A percentile compares a stretch with the other conserved stretches of the same genome.
Evolutionary conservation across 2,797 vertebrate species (phyloP).

Genomic region (Peromyscus attwateri): DNA sequence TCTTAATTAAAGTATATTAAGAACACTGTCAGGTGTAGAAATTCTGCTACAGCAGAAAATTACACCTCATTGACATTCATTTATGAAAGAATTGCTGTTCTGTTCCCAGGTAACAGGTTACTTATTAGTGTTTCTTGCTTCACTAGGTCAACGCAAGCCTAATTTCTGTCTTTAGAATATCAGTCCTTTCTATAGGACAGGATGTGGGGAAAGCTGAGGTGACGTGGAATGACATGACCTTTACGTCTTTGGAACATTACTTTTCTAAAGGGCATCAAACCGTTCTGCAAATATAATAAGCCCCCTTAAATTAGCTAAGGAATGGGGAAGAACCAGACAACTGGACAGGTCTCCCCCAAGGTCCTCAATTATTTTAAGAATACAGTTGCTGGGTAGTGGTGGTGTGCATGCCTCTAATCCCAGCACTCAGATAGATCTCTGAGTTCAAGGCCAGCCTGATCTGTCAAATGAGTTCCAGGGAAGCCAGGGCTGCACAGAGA

Average conservation of each 20-base stretch:
- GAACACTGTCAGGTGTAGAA: slow-evolving; percentile 89
- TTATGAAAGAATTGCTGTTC: slow-evolving; percentile 85
- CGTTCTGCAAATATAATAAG: neutral
- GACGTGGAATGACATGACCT: neutral
- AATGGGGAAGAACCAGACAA: neutral
- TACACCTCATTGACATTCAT: slow-evolving; percentile 87
- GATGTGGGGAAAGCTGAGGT: neutral
- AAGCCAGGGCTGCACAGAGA: neutral
- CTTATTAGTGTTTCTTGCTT: slow-evolving; percentile 78
- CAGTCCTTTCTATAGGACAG: neutral
- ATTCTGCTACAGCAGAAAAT: slow-evolving; percentile 89
- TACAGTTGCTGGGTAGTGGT: neutral
- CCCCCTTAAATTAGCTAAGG: neutral
- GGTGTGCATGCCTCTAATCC: neutral
- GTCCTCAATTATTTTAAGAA: neutral
- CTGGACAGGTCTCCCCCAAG: neutral
- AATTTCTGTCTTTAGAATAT: slow-evolving; percentile 47
- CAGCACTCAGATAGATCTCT: neutral
- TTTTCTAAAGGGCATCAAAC: slow-evolving; percentile 15
- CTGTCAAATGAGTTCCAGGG: neutral
- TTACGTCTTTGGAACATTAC: neutral
- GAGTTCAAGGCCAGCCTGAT: neutral
- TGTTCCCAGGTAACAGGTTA: slow-evolving; percentile 84
- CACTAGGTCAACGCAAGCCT: slow-evolving; percentile 74
- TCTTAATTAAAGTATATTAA: slow-evolving; percentile 92